Evolutionary conservation across 1,140 invertebrate genomes (phyloP), one percentile per base, ranked within the genome.

Genomic region (Drosophila teissieri): DNA sequence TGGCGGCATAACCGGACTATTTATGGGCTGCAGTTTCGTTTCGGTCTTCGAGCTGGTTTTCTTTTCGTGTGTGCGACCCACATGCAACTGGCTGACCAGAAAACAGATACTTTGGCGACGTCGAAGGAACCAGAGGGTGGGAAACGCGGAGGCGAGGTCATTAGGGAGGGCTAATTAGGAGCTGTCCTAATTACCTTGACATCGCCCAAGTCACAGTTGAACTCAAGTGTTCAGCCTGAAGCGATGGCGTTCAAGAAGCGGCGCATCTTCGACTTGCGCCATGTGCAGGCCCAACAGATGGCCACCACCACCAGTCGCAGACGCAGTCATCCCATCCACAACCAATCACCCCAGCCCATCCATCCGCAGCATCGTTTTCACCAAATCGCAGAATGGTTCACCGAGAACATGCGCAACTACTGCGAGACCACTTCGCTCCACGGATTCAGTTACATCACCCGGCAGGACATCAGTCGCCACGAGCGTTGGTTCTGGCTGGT

Each of bases 21-120:
- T 95, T 88, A 93, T 95, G 42, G 95, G 95, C 6, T 95, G 95
- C 80, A 95, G 95, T 55, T 92, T 96, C 4, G 94, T 95, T 54
- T 94, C 95, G 2, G 93, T 92, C 2, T 94, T 95, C 40, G 95
- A 96, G 80, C 80, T 96, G 11, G 44, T 95, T n/a, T 94, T 95
- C 67, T 96, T 92, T 19, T 53, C 79, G 22, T 83, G 80, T 55
- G 81, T 91, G 11, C 81, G 90, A 54, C 91, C 91, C 45, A 63
- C 74, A 44, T 86, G 84, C 54, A 91, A 91, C 65, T 91, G 90
- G 90, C 46, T 90, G 14, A 78, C 83, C 14, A 57, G 79, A 10
- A 73, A 82, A 48, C 80, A 63, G 51, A 84, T 90, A 54, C 82
- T 72, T 17, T 77, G 81, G 62, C 60, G 80, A 19, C 58, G 52